Base-by-base conservation (phyloP, 2,797 vertebrate genomes). In the Myoxocephalus aenaeus region DNA sequence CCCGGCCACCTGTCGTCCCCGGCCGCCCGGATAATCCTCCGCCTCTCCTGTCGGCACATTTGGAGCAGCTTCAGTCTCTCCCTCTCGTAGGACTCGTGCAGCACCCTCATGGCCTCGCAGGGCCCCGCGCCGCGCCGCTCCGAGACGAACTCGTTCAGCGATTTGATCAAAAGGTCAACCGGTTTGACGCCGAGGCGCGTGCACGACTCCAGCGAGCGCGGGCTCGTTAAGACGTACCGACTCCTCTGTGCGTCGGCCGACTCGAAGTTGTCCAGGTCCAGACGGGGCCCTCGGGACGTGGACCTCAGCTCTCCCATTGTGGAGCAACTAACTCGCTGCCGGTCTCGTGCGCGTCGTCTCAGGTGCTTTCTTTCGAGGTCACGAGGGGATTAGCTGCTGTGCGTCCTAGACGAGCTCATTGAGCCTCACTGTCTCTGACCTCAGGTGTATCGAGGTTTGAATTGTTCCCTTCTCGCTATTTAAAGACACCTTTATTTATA, bases 41-140 rank as follows among this genome's bases (percentile, higher is more conserved):
- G 77, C 85, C 90, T 89, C 85, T 95, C 93, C 65, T 88, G 83
- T 36, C 86, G 81, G 63, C 93, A 94, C 83, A 86, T 71, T 56
- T 81, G 76, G 27, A 95, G 68, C 73, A 82, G 86, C 76, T 74
- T 92, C 42, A 62, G 70, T 18, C 93, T 90, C 67, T 94, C 92
- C 71, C 77, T 93, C 73, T 95, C 92, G 18, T 95, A 91, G 29
- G 92, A 87, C 36, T 95, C 93, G 7, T 95, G 94, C 82, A 95
- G 71, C 0, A 84, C 73, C 17, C 67, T 87, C 58, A 95, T 87
- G 1, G 81, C 75, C 56, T 89, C 89, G 2, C 89, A 65, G 1
- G 94, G 88, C 2, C 53, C 4, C 40, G 40, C 32, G 0, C 79
- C 83, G 0, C 70, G 65, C 54, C 57, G 81, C 11, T 93, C 91